Conservation (phyloP, 2,888 invertebrate species). For the Gisinianus flammeolus region DNA sequence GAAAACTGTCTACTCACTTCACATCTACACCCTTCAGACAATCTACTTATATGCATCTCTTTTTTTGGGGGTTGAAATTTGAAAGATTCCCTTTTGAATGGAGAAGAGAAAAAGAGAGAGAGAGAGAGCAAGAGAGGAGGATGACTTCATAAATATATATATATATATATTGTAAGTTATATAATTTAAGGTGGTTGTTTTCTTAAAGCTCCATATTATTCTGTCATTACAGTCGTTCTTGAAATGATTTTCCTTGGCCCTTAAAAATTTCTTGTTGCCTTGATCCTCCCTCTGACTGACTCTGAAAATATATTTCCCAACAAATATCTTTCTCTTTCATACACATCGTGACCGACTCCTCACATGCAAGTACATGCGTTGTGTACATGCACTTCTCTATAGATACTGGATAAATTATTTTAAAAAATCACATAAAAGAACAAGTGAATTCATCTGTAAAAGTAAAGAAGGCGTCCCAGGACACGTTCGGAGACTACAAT, state of each 20-base stretch:
- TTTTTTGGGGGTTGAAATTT: not conserved
- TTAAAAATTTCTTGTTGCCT: conserved; percentile 3
- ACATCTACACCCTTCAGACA: no score
- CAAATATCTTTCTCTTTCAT: not conserved
- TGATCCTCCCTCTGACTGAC: conserved; percentile 21
- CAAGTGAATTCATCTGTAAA: no score
- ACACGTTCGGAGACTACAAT: no score
- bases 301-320: conserved; percentile 22
- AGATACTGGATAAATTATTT: no score
- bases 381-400: no score
- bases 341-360: no score
- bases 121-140: not conserved
- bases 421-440: no score
- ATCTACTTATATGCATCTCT: not conserved
- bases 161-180: no score
- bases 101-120: not conserved
- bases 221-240: conserved; percentile 28
- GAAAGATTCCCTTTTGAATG: not conserved
- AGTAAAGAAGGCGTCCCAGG: no score
- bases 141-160: no score
- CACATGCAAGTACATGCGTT: no score
- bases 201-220: conserved; percentile 26
- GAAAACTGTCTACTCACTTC: no score
- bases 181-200: conserved; percentile 16
- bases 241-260: conserved; percentile 5